Evolutionary conservation across 2,888 invertebrate genomes (phyloP).

Genomic region (Trissoscelio sp.): DNA sequence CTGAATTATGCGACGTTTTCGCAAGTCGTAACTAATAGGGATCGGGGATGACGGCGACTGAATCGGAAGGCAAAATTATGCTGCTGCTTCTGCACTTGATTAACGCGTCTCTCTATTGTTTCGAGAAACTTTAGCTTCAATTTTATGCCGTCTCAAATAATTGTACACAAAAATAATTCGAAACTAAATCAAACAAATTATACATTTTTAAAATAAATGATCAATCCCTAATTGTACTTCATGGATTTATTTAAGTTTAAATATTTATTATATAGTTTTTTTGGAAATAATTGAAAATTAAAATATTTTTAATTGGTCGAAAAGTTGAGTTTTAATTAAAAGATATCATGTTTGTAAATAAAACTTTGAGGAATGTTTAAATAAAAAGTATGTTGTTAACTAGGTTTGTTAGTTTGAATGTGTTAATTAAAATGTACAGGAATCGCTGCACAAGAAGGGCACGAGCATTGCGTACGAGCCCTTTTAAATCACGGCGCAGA

Average conservation of each 20-base stretch:
- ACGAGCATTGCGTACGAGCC: constrained; percentile 94
- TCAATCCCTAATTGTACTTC: too few relatives aligned
- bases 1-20: constrained; percentile 52
- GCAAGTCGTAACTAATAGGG: constrained; percentile 28
- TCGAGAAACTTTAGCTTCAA: neutral
- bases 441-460: constrained; percentile 98
- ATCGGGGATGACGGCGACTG: neutral
- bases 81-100: neutral
- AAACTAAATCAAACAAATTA: too few relatives aligned
- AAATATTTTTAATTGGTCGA: too few relatives aligned
- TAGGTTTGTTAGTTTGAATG: neutral
- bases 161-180: too few relatives aligned
- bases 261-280: too few relatives aligned
- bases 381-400: constrained; percentile 3
- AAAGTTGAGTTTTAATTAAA: too few relatives aligned
- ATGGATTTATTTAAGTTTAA: too few relatives aligned
- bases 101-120: constrained; percentile 5
- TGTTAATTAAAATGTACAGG: constrained; percentile 84
- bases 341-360: neutral
- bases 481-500: constrained; percentile 93
- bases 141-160: too few relatives aligned
- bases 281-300: too few relatives aligned
- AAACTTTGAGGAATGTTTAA: neutral
- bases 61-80: constrained; percentile 20
- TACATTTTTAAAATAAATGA: too few relatives aligned